Evolutionary conservation across 2,797 vertebrate genomes (phyloP).

Genomic region (Martes flavigula): DNA sequence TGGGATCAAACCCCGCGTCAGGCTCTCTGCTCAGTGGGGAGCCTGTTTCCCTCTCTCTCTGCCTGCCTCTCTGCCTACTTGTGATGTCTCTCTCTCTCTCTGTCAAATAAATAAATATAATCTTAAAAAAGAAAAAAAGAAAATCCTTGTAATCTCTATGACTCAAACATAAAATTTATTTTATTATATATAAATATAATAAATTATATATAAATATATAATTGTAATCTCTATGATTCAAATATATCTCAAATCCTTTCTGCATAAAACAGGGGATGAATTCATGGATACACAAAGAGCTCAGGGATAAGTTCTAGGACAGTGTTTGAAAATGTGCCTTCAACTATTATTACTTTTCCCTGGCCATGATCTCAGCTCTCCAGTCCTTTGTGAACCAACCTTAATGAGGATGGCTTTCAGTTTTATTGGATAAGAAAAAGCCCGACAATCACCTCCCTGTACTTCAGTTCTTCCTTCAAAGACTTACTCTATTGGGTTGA

Average conservation of each 20-base stretch:
- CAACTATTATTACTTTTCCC: not conserved
- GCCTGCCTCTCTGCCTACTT: no score
- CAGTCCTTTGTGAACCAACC: not conserved
- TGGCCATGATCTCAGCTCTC: not conserved
- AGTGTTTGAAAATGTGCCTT: not conserved
- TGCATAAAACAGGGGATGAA: not conserved
- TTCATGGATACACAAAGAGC: not conserved
- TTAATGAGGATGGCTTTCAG: not conserved
- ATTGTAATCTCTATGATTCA: not conserved
- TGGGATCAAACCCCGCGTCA: accelerated
- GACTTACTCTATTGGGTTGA: not conserved
- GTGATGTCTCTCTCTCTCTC: no score
- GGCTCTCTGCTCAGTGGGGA: no score
- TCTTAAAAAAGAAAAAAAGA: no score
- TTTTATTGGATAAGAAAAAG: not conserved
- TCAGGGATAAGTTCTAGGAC: not conserved
- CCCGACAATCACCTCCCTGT: not conserved
- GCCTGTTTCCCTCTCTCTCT: no score
- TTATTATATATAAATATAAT: no score
- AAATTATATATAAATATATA: no score
- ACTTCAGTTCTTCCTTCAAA: not conserved
- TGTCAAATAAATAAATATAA: no score
- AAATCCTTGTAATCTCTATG: not conserved
- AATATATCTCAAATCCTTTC: not conserved
- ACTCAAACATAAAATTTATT: no score